phyloP scores from a whole-genome alignment of 2,888 invertebrate species.

The Abrostola tripartita region DNA sequence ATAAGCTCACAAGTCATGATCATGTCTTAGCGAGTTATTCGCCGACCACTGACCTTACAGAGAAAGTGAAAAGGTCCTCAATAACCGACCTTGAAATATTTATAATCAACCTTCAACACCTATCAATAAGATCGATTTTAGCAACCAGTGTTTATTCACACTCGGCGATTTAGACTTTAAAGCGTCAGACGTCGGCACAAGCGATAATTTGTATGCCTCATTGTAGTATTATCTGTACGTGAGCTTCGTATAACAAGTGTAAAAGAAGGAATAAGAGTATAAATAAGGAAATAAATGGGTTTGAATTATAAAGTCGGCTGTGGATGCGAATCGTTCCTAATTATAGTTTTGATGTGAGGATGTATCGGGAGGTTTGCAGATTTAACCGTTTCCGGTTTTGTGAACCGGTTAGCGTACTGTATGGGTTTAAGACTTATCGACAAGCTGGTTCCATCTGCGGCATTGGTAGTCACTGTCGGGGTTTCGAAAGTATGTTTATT shows the following conservation, averaged over 20 bases:
- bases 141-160: slow-evolving; percentile 37
- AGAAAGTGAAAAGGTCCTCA: slow-evolving; percentile 70
- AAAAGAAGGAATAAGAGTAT: slow-evolving; percentile 75
- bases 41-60: slow-evolving; percentile 84
- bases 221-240: slow-evolving; percentile 87
- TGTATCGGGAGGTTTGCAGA: slow-evolving; percentile 49
- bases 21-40: slow-evolving; percentile 87
- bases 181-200: slow-evolving; percentile 76
- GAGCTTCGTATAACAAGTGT: slow-evolving; percentile 81
- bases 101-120: slow-evolving; percentile 56
- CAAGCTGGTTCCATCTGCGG: slow-evolving; percentile 39
- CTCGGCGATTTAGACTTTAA: slow-evolving; percentile 71
- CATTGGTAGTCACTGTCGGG: slow-evolving; percentile 33
- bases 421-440: slow-evolving; percentile 43
- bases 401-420: slow-evolving; percentile 48
- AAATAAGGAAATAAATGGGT: slow-evolving; percentile 81
- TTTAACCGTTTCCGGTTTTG: slow-evolving; percentile 48
- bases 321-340: slow-evolving; percentile 70
- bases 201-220: slow-evolving; percentile 87
- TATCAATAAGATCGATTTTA: slow-evolving; percentile 54
- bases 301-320: slow-evolving; percentile 71
- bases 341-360: slow-evolving; percentile 66
- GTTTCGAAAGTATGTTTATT: slow-evolving; percentile 52
- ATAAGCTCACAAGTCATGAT: slow-evolving; percentile 87
- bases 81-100: slow-evolving; percentile 31